A percentile compares a stretch with the other conserved stretches of the same genome.
These are phyloP conservation scores for Epizoanthus rinbou DNA, from an alignment of 92 coral and sea anemone genomes.

Conservation along the genomic window DNA sequence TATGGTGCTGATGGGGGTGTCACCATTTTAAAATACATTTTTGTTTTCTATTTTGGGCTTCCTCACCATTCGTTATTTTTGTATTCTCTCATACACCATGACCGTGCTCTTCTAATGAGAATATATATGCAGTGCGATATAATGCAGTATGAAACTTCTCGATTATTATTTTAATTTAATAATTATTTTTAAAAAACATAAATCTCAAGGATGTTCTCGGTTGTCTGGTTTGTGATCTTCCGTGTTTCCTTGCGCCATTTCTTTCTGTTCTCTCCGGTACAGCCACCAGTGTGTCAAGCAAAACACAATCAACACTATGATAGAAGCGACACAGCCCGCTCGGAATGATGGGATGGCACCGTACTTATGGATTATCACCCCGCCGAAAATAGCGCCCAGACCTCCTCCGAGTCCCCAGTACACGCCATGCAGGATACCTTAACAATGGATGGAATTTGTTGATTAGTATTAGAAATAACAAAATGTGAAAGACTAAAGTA, in stretches of 20 bases:
- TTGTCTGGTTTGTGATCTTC: neutral
- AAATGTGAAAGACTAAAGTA: too few relatives aligned
- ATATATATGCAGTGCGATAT: too few relatives aligned
- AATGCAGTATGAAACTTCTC: too few relatives aligned
- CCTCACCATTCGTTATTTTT: too few relatives aligned
- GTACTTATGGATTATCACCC: conserved; percentile 71
- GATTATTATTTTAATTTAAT: too few relatives aligned
- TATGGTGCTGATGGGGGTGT: too few relatives aligned
- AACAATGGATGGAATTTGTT: neutral
- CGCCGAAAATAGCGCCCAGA: conserved; percentile 87
- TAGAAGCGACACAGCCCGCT: conserved; percentile 47
- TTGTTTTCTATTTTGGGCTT: too few relatives aligned
- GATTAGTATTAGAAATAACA: too few relatives aligned
- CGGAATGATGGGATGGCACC: conserved; percentile 85
- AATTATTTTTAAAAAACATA: too few relatives aligned
- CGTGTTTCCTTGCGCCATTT: neutral
- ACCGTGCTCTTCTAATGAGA: too few relatives aligned
- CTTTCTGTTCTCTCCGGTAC: conserved; percentile 7
- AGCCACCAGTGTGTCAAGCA: conserved; percentile 52
- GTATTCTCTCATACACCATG: too few relatives aligned
- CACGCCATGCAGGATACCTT: conserved; percentile 88
- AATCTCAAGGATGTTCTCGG: neutral
- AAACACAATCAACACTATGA: conserved; percentile 50
- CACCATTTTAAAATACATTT: too few relatives aligned
- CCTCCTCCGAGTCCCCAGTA: conserved; percentile 97